These are phyloP conservation scores for Protobothrops flavoviridis DNA, from an alignment of 2,113 vertebrate genomes.

Conservation along the genomic window DNA sequence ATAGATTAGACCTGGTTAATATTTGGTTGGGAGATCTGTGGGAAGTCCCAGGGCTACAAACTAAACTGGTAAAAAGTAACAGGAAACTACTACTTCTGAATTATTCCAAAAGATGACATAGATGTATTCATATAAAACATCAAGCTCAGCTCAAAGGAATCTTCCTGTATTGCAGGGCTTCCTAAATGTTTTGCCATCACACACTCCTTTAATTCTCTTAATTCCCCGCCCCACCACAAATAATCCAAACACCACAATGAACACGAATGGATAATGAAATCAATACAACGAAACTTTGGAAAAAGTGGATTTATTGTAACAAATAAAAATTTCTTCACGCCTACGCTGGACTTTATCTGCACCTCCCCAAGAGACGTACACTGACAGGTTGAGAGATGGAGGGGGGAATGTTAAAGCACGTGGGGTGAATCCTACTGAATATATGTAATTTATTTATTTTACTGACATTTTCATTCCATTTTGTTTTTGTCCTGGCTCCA, in stretches of 20 bases:
- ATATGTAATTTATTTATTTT: not conserved
- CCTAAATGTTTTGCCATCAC: not conserved
- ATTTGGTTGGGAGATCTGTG: not conserved
- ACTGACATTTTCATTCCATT: not conserved
- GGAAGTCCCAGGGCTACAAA: not conserved
- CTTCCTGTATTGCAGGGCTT: not conserved
- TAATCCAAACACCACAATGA: not conserved
- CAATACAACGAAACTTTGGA: not conserved
- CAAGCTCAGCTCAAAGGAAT: not conserved
- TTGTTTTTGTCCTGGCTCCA: not conserved
- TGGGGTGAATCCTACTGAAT: not conserved
- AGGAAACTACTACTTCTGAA: not conserved
- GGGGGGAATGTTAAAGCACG: not conserved
- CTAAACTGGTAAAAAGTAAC: not conserved
- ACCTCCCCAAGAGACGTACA: not conserved
- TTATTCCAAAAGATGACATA: not conserved
- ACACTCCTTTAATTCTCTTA: not conserved
- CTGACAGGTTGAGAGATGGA: not conserved
- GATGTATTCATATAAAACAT: not conserved
- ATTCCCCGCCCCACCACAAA: not conserved
- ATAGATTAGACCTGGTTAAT: not conserved
- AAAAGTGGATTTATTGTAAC: not conserved
- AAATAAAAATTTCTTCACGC: not conserved
- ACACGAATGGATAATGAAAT: not conserved
- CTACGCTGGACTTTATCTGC: not conserved